Percentiles rank a stretch among this genome's conserved stretches.
Evolutionary conservation across 2,888 invertebrate species (phyloP).

Genomic region (Leptinotarsa juncta): DNA sequence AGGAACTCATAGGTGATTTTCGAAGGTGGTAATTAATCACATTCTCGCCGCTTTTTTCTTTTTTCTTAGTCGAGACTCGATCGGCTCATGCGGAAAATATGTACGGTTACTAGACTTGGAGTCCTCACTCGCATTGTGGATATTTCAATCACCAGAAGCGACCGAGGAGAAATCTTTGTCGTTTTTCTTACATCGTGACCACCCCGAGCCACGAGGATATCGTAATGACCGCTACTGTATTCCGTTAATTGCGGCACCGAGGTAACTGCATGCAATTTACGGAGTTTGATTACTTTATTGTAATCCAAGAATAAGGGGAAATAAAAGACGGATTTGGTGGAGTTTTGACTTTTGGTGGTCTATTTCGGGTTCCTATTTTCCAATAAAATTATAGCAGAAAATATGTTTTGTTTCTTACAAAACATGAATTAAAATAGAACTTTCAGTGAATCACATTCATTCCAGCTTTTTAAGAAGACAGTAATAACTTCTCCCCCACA

Average conservation of each 20-base stretch:
- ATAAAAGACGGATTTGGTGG: no score
- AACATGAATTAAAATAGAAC: no score
- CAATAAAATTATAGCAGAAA: no score
- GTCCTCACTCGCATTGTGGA: constrained; percentile 15
- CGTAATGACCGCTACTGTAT: constrained; percentile 14
- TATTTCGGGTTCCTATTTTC: no score
- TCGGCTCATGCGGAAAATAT: constrained; percentile 4
- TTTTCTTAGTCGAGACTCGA: neutral
- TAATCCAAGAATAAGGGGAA: neutral
- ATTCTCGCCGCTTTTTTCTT: constrained; percentile 25
- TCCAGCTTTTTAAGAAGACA: no score
- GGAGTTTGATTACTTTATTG: neutral
- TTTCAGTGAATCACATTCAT: no score
- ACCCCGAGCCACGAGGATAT: neutral
- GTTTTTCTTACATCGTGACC: constrained; percentile 11
- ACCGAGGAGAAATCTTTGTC: constrained; percentile 6
- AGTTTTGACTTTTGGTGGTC: no score
- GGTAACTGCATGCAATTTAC: constrained; percentile 1
- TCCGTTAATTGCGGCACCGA: neutral
- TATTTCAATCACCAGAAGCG: constrained; percentile 21
- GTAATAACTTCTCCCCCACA: no score
- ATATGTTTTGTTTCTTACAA: no score
- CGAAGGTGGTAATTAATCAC: constrained; percentile 56
- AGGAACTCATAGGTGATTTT: constrained; percentile 52
- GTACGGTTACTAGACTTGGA: neutral